Evolutionary conservation across 2,113 vertebrate species (phyloP), one percentile per base, ranked within the genome.

Genomic region (Melanocharis versteri): DNA sequence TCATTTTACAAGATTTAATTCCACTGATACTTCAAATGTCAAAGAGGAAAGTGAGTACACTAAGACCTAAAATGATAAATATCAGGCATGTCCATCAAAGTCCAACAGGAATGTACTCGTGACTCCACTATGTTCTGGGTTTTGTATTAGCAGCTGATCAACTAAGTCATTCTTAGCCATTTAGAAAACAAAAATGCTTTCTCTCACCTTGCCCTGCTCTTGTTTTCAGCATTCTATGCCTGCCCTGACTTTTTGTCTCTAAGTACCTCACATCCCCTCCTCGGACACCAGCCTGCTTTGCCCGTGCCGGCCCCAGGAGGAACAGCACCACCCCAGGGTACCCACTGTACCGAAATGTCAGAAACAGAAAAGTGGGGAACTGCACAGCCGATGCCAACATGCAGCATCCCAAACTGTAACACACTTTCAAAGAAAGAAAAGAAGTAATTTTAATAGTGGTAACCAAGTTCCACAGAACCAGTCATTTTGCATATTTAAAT

Each of bases 401-500:
- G 30, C 40, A 68, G 47, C 22, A 42, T 42, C 56, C 39, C 39
- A 86, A 54, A 76, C 33, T 21, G 33, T 18, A 70, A 70, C 0
- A 2, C 27, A 24, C 28, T 62, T 62, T 42, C 8, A 4, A 64
- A 90, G 50, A 17, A 80, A 80, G 40, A 80, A 71, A 80, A 71
- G 16, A 20, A 89, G 13, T 50, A 4, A 81, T 70, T 80, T 88
- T 64, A 78, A 44, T 37, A 75, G 47, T 12, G 22, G n/a, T n/a
- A 84, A 76, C 24, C 23, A 27, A 48, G 50, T 30, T 85, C 39
- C 58, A 90, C 17, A 6, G 39, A 30, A 83, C 23, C 20, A 66
- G 71, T 24, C 82, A 68, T 92, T 94, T 66, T 40, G 20, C 39
- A n/a, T 93, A 86, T 86, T 83, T 48, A 92, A 88, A 95, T 90